Evolutionary conservation across 2,797 vertebrate species (phyloP).

Genomic region (Phaenicophaeus curvirostris): DNA sequence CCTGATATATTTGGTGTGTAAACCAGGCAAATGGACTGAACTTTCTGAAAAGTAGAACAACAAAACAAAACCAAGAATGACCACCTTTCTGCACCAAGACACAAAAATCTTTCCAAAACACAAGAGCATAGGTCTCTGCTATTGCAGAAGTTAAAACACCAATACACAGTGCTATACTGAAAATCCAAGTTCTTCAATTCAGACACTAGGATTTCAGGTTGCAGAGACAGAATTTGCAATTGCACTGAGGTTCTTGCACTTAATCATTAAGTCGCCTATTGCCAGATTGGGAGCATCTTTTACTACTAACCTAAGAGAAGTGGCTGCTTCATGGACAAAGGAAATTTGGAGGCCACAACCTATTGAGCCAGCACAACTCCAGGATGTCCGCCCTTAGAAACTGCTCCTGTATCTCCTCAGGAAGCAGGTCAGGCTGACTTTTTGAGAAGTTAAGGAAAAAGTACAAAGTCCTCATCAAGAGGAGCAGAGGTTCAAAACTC

Average conservation of each 20-base stretch:
- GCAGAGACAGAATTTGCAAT: not conserved
- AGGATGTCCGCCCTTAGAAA: not conserved
- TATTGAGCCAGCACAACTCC: not conserved
- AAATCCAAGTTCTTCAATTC: not conserved
- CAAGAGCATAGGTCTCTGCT: not conserved
- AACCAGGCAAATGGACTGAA: not conserved
- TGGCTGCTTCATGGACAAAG: not conserved
- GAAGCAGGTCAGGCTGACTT: not conserved
- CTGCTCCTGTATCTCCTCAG: not conserved
- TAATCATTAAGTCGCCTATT: not conserved
- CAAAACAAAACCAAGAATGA: not conserved
- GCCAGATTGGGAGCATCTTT: not conserved
- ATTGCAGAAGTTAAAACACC: not conserved
- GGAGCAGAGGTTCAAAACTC: not conserved
- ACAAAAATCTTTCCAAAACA: not conserved
- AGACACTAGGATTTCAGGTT: not conserved
- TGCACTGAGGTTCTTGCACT: not conserved
- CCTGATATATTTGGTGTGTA: not conserved
- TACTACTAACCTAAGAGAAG: not conserved
- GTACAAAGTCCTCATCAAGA: not conserved
- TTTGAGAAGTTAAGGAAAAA: not conserved
- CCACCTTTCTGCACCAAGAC: fast-evolving
- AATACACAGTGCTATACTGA: fast-evolving
- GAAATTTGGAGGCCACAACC: not conserved
- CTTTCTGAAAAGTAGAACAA: not conserved